Evolutionary conservation across 1,140 invertebrate genomes (phyloP).

Genomic region (fruit fly (Drosophila melanogaster)): Release_6_plus_ISO1_MT NT_033779.5:10009501-10010000

Average conservation of each 20-base stretch:
- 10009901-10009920: constrained; percentile 25
- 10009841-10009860: constrained; percentile 11
- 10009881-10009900: background rate
- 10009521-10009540: constrained; percentile 84
- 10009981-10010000: constrained; percentile 44
- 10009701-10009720: constrained; percentile 16
- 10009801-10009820: constrained; percentile 26
- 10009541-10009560: constrained; percentile 33
- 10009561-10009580: background rate
- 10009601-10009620: constrained; percentile 54
- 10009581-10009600: constrained; percentile 37
- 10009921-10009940: constrained; percentile 10
- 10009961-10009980: constrained; percentile 48
- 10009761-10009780: constrained; percentile 34
- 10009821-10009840: constrained; percentile 59
- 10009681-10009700: background rate
- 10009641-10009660: constrained; percentile 9
- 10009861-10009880: constrained; percentile 5
- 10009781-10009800: constrained; percentile 2
- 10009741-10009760: constrained; percentile 21
- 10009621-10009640: constrained; percentile 66
- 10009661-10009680: constrained; percentile 6
- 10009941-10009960: constrained; percentile 55
- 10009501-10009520: constrained; percentile 84
- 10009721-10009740: constrained; percentile 1